phyloP scores from a whole-genome alignment of 2,797 vertebrate species.

The Sebastes ruberrimus region DNA sequence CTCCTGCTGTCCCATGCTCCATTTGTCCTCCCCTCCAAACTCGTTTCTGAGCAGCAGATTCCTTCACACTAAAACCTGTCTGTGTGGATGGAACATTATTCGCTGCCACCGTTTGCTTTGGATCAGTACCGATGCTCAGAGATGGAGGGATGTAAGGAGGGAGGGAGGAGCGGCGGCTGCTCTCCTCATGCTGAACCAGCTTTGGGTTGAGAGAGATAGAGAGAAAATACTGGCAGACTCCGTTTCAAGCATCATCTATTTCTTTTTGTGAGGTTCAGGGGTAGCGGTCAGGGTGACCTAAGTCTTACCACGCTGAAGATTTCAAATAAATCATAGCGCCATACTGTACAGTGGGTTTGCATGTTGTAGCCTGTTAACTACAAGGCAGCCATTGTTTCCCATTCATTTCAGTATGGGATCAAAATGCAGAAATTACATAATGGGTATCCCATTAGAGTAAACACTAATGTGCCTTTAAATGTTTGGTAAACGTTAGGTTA shows the following conservation, averaged over 20 bases:
- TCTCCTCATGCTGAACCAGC: slow-evolving; percentile 40
- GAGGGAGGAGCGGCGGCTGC: slow-evolving; percentile 12
- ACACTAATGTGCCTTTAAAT: neutral
- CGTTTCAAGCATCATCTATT: slow-evolving; percentile 28
- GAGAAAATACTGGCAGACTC: slow-evolving; percentile 16
- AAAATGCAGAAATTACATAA: neutral
- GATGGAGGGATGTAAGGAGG: slow-evolving; percentile 39
- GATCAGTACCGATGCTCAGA: slow-evolving; percentile 58
- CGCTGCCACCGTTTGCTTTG: slow-evolving; percentile 77
- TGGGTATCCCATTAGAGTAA: neutral
- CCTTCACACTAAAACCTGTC: slow-evolving; percentile 80
- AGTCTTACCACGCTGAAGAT: slow-evolving; percentile 10
- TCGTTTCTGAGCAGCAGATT: slow-evolving; percentile 71
- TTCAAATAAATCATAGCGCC: neutral
- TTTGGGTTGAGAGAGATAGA: slow-evolving; percentile 24
- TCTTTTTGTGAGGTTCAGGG: slow-evolving; percentile 49
- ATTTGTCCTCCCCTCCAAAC: slow-evolving; percentile 74
- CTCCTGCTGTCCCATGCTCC: slow-evolving; percentile 63
- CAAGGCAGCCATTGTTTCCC: neutral
- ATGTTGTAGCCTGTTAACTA: neutral
- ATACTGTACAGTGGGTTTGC: neutral
- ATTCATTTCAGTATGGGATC: neutral
- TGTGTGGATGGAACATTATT: slow-evolving; percentile 79
- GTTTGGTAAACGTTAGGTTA: neutral
- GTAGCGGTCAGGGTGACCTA: slow-evolving; percentile 33